Evolutionary conservation across 2,113 vertebrate genomes (phyloP).

Genomic region (Urocolius indicus): DNA sequence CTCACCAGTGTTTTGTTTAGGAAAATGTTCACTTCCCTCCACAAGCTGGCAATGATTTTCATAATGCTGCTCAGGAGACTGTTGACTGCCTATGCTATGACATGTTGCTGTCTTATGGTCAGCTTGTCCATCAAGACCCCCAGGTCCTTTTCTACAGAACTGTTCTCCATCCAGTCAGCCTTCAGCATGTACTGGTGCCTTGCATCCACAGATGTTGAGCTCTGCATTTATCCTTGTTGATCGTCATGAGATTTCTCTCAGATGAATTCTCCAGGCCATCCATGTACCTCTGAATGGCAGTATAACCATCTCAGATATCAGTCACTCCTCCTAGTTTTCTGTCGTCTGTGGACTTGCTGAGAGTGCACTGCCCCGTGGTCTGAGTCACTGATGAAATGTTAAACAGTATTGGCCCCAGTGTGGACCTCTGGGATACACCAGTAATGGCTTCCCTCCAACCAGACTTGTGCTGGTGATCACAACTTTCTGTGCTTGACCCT

Average conservation of each 20-base stretch:
- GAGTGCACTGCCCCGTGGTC: too few relatives aligned
- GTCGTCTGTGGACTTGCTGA: neutral
- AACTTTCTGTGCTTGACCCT: neutral
- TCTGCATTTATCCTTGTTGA: neutral
- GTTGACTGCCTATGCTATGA: neutral
- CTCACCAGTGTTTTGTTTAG: neutral
- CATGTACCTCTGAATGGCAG: neutral
- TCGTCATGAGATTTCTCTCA: neutral
- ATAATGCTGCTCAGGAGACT: neutral
- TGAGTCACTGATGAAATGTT: neutral
- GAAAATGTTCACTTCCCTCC: neutral
- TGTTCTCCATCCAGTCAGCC: neutral
- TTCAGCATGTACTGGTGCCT: neutral
- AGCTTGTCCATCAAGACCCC: neutral
- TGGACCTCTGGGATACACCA: neutral
- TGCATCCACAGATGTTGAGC: neutral
- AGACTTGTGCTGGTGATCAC: neutral
- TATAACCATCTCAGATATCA: neutral
- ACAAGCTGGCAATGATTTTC: neutral
- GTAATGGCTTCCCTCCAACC: neutral
- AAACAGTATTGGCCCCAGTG: neutral
- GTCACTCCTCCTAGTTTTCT: neutral
- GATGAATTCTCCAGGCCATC: neutral
- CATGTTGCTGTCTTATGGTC: neutral
- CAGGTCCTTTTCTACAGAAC: neutral